A percentile compares a stretch with the other conserved stretches of the same genome.
Evolutionary conservation across 2,888 invertebrate genomes (phyloP).

Genomic region (Drosophila acutilabella): DNA sequence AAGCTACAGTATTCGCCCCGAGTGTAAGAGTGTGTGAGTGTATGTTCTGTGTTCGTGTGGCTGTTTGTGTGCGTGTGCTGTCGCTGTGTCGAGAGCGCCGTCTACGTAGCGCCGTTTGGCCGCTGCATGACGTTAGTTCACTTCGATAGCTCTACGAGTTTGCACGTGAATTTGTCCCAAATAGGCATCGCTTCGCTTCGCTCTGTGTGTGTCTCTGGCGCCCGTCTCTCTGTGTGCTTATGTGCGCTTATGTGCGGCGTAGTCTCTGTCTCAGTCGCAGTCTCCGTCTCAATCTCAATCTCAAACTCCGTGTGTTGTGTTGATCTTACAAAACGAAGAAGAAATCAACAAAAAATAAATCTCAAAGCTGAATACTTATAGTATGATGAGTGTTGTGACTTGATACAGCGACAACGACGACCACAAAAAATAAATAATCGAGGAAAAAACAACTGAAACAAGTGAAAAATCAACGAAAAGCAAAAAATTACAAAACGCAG

Average conservation of each 20-base stretch:
- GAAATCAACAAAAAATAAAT: conserved; percentile 11
- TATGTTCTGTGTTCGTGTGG: conserved; percentile 31
- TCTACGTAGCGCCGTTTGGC: conserved; percentile 81
- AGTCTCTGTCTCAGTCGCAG: conserved; percentile 54
- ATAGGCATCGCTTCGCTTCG: conserved; percentile 17
- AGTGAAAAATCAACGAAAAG: no score
- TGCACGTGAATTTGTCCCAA: conserved; percentile 84
- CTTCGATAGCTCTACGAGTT: conserved; percentile 86
- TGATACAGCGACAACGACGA: no score
- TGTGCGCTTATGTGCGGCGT: conserved; percentile 47
- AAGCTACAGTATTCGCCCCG: conserved; percentile 5
- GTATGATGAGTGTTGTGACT: not conserved
- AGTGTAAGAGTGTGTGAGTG: conserved; percentile 16
- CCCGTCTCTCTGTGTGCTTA: conserved; percentile 30
- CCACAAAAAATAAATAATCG: no score
- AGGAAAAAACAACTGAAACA: no score
- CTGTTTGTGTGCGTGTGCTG: conserved; percentile 33
- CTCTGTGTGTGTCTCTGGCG: conserved; percentile 39
- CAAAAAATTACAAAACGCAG: conserved; percentile 2
- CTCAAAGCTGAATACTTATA: conserved; percentile 23
- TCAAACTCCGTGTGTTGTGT: not conserved
- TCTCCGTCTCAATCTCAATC: not conserved
- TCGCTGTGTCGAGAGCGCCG: conserved; percentile 63
- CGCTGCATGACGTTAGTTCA: conserved; percentile 85
- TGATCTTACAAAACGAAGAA: not conserved